A percentile compares a stretch with the other conserved stretches of the same genome.
These are phyloP conservation scores for Bathynomus jamesi DNA, from an alignment of 1,140 invertebrate genomes.

Conservation along the genomic window DNA sequence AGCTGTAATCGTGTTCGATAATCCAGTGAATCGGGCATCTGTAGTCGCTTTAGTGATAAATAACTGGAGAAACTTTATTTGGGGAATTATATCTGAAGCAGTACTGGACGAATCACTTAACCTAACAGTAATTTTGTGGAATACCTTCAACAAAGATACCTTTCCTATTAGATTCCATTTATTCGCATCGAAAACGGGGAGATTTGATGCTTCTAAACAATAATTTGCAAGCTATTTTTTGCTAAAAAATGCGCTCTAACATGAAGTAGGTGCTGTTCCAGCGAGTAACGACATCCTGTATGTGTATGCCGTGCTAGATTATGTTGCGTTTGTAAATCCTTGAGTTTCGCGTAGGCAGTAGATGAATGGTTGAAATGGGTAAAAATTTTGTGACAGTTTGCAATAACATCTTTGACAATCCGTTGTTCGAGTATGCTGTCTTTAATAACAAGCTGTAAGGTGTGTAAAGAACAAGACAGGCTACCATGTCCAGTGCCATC, in stretches of 20 bases:
- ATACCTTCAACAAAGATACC: background rate
- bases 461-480: slow-evolving; percentile 18
- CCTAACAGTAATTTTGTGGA: background rate
- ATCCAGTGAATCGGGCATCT: too few species aligned
- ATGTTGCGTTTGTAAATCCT: too few species aligned
- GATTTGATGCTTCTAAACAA: background rate
- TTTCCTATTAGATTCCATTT: background rate
- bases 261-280: slow-evolving; percentile 39
- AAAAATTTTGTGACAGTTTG: too few species aligned
- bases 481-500: slow-evolving; percentile 5
- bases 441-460: slow-evolving; percentile 20
- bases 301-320: slow-evolving; percentile 28
- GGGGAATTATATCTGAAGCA: background rate
- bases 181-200: background rate
- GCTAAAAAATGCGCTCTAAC: slow-evolving; percentile 30
- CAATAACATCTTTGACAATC: slow-evolving; percentile 18
- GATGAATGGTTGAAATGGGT: too few species aligned
- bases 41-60: too few species aligned
- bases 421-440: slow-evolving; percentile 11
- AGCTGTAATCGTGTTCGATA: too few species aligned
- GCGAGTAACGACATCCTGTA: slow-evolving; percentile 34
- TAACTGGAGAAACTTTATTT: background rate
- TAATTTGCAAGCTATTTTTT: slow-evolving; percentile 28
- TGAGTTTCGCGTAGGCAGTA: too few species aligned
- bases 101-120: background rate